Evolutionary conservation across 2,113 vertebrate species (phyloP).

Genomic region (Danionella cerebrum): DNA sequence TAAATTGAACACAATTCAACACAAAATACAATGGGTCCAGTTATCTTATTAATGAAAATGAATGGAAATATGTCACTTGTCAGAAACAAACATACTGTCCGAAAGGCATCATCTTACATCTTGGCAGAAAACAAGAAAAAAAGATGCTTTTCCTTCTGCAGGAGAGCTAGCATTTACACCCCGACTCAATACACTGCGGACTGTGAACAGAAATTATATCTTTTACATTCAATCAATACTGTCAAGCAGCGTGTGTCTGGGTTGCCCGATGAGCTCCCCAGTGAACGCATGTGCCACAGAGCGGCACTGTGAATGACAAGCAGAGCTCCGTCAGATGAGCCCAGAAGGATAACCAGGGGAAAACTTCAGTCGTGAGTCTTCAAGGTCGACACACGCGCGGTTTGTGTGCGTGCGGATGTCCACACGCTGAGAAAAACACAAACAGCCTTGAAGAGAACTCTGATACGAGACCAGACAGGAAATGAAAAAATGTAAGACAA

Average conservation of each 20-base stretch:
- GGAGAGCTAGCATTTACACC: neutral
- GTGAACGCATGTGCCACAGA: constrained; percentile 2
- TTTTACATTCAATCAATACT: constrained; percentile 8
- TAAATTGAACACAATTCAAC: no score
- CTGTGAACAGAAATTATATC: constrained; percentile 13
- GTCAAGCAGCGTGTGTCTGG: neutral
- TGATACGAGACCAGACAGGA: neutral
- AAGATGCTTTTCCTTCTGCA: neutral
- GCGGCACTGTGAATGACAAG: constrained; percentile 12
- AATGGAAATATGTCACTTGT: no score
- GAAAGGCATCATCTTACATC: neutral
- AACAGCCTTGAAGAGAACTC: neutral
- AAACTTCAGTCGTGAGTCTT: neutral
- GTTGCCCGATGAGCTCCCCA: constrained; percentile 6
- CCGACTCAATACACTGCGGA: neutral
- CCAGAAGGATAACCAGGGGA: neutral
- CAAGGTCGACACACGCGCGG: neutral
- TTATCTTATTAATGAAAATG: no score
- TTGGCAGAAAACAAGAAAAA: constrained; percentile 1
- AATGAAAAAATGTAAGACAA: neutral
- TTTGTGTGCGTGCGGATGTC: neutral
- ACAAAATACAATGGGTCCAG: no score
- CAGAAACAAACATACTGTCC: neutral
- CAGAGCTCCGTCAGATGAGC: neutral
- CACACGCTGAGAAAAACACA: neutral